A percentile compares a stretch with the other conserved stretches of the same genome.
These are phyloP conservation scores for Spermophilus dauricus DNA, from an alignment of 2,113 vertebrate species.

Conservation along the genomic window DNA sequence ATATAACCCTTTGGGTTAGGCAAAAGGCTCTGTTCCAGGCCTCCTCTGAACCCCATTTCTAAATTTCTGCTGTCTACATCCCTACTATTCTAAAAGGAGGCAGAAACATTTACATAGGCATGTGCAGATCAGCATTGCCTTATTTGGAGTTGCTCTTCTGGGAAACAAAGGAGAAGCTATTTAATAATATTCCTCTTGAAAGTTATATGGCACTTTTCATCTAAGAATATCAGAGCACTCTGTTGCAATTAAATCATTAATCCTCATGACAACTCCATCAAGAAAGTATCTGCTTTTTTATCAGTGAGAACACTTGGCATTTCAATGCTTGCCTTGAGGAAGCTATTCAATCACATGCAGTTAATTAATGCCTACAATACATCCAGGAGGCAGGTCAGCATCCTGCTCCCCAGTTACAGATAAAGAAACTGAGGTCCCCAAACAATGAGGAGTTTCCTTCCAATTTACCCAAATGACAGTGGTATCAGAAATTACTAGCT, in stretches of 20 bases:
- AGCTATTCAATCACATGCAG: slow-evolving; percentile 50
- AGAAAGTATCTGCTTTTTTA: slow-evolving; percentile 83
- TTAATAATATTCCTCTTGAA: slow-evolving; percentile 74
- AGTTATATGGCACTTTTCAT: slow-evolving; percentile 73
- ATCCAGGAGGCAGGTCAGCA: slow-evolving; percentile 47
- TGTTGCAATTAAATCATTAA: slow-evolving; percentile 83
- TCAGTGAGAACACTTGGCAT: slow-evolving; percentile 82
- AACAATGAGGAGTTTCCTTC: not conserved
- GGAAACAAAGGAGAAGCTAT: slow-evolving; percentile 73
- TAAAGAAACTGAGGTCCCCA: slow-evolving; percentile 43
- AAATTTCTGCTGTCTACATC: not conserved
- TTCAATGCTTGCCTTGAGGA: slow-evolving; percentile 67
- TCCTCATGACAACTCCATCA: slow-evolving; percentile 76
- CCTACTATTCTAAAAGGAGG: not conserved
- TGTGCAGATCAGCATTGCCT: not conserved
- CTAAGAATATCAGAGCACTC: slow-evolving; percentile 80
- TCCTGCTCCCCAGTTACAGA: slow-evolving; percentile 48
- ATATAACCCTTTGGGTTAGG: no score
- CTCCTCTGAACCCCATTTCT: slow-evolving; percentile 24
- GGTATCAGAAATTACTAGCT: slow-evolving; percentile 40
- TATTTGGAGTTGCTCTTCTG: slow-evolving; percentile 64
- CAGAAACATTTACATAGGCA: not conserved
- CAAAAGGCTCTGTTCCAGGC: not conserved
- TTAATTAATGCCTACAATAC: slow-evolving; percentile 71
- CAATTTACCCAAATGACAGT: slow-evolving; percentile 30